Evolutionary conservation across 2,797 vertebrate species (phyloP).

Genomic region (Enteromius trimaculatus): DNA sequence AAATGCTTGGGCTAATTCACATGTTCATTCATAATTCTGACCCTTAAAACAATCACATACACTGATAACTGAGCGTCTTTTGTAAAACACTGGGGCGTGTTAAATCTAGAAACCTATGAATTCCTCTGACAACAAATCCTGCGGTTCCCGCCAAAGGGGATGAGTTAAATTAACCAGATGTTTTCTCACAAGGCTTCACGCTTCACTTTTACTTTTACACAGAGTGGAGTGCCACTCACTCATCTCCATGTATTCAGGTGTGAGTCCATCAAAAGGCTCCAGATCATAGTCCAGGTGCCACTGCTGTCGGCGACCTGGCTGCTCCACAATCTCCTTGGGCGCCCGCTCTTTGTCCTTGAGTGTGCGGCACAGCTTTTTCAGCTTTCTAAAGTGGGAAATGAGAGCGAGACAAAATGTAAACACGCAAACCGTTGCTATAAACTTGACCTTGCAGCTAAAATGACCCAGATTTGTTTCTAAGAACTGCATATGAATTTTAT

Average conservation of each 20-base stretch:
- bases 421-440: slow-evolving; percentile 5
- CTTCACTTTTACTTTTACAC: not conserved
- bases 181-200: not conserved
- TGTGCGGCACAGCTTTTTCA: slow-evolving; percentile 84
- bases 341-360: slow-evolving; percentile 85
- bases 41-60: not conserved
- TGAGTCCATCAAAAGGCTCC: slow-evolving; percentile 92
- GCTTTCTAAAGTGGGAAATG: slow-evolving; percentile 68
- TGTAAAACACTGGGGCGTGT: not conserved
- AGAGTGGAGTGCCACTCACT: slow-evolving; percentile 79
- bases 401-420: slow-evolving; percentile 16
- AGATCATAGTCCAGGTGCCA: slow-evolving; percentile 92
- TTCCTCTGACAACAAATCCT: not conserved
- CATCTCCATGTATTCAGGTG: slow-evolving; percentile 99
- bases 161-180: not conserved
- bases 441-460: slow-evolving; percentile 6
- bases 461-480: slow-evolving; percentile 10
- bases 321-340: slow-evolving; percentile 73
- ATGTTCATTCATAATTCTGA: slow-evolving; percentile 15
- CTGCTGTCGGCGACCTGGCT: slow-evolving; percentile 82
- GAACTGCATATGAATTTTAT: slow-evolving; percentile 5
- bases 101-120: not conserved
- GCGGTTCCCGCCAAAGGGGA: not conserved
- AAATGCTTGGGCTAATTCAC: slow-evolving; percentile 28
- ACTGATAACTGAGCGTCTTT: not conserved